These are phyloP conservation scores for Synchiropus splendidus DNA, from an alignment of 2,113 vertebrate species.

Conservation along the genomic window DNA sequence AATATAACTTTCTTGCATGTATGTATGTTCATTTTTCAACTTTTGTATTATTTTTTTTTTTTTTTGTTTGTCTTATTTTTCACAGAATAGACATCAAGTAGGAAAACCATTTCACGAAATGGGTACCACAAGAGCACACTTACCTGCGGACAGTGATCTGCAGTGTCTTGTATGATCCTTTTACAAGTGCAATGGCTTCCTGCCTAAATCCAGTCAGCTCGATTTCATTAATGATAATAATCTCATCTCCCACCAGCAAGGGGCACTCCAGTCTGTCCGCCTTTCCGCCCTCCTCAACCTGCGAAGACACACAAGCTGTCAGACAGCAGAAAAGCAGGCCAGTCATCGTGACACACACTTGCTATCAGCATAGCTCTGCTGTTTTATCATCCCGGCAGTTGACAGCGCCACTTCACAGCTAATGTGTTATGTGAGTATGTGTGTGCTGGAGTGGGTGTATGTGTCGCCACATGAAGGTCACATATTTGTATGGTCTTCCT, in stretches of 20 bases:
- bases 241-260: constrained; percentile 78
- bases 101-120: too few relatives aligned
- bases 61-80: too few relatives aligned
- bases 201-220: constrained; percentile 79
- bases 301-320: constrained; percentile 20
- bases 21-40: too few relatives aligned
- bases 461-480: too few relatives aligned
- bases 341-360: too few relatives aligned
- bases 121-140: not conserved
- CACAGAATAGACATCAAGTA: too few relatives aligned
- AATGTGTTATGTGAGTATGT: constrained; percentile 19
- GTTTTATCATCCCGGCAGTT: constrained; percentile 22
- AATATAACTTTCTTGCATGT: too few relatives aligned
- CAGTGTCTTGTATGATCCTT: constrained; percentile 84
- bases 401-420: constrained; percentile 16
- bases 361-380: constrained; percentile 7
- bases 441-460: constrained; percentile 13
- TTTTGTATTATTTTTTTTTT: too few relatives aligned
- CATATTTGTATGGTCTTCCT: too few relatives aligned
- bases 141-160: constrained; percentile 84
- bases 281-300: constrained; percentile 86
- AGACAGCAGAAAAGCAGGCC: not conserved
- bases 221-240: constrained; percentile 82
- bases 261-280: constrained; percentile 65
- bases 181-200: constrained; percentile 85